Base-by-base conservation (phyloP, 2,797 vertebrate species). In the Thalassophryne amazonica region DNA sequence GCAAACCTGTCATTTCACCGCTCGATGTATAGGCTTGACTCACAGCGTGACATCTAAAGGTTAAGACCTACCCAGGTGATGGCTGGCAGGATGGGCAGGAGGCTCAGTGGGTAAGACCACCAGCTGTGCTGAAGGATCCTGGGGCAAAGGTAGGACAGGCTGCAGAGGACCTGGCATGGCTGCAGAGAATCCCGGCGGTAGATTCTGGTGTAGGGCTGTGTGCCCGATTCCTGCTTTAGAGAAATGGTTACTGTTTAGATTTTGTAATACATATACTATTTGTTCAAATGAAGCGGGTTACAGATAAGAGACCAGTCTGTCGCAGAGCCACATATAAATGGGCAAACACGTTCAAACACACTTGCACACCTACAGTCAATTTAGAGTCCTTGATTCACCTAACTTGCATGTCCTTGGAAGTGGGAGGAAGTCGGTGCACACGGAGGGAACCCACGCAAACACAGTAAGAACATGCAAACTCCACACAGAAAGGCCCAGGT, bases 31-130 rank as follows among this genome's bases (percentile, higher is more conserved):
- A 45, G 6, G 20, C 5, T 19, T n/a, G 11, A 16, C 16, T 32
- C 28, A 21, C n/a, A 52, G n/a, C 32, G 31, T 4, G 23, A 55
- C 13, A 46, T 10, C 24, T 3, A 20, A 22, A 56, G 3, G 24
- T 57, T 7, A 18, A 12, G 34, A 20, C 69, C 40, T 90, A 97
- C 96, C 95, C 16, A 98, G 90, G 1, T 95, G 82, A 74, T 97
- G 96, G 13, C 92, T 90, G 30, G 91, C 80, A 5, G 92, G 81
- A 24, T 96, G 95, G 57, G 92, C 20, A 0, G 95, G 43, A 36
- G 94, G 93, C 68, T 98, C 96, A 0, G 92, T 91, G 67, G 95
- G 95, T 54, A 98, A 90, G 64, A 98, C 93, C 73, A 98, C 94
- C 25, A 97, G 89, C 80, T 97, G 95, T 7, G 93, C 64, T 0